Conservation (phyloP, 53 echinoderm and acorn worm species). For the Apostichopus leukothele region DNA sequence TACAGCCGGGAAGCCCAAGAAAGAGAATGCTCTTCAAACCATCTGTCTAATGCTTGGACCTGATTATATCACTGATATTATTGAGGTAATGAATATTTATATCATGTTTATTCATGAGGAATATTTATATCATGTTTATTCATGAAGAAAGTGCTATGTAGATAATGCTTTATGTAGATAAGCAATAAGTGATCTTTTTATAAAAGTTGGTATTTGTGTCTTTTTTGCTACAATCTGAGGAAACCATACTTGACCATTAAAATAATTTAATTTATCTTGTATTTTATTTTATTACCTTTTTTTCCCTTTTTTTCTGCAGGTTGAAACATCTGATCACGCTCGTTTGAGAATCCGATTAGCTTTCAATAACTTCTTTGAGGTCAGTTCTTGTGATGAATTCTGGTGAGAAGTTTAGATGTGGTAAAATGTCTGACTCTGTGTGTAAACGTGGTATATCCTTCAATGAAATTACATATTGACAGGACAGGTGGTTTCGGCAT, state of each 20-base stretch:
- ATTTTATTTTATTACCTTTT: no score
- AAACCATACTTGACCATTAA: background rate
- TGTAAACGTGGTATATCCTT: no score
- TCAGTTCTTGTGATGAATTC: background rate
- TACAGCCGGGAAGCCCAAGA: slow-evolving; percentile 93
- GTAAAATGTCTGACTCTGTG: no score
- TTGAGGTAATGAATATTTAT: slow-evolving; percentile 70
- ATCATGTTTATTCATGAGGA: background rate
- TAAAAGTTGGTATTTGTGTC: background rate
- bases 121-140: background rate
- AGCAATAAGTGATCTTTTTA: no score
- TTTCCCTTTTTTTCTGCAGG: slow-evolving; percentile 51
- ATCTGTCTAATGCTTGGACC: slow-evolving; percentile 98
- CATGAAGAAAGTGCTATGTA: background rate
- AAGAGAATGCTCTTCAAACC: slow-evolving; percentile 85
- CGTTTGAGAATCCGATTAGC: slow-evolving; percentile 79
- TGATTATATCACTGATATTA: slow-evolving; percentile 94
- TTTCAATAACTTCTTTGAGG: slow-evolving; percentile 98
- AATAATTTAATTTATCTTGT: no score
- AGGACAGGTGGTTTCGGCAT: no score
- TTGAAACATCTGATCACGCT: slow-evolving; percentile 96
- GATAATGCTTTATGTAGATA: no score
- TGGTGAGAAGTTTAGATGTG: no score
- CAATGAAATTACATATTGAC: no score
- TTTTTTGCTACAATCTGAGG: background rate